Conservation (phyloP, 2,113 vertebrate genomes). For the Corythoichthys haematopterus region DNA sequence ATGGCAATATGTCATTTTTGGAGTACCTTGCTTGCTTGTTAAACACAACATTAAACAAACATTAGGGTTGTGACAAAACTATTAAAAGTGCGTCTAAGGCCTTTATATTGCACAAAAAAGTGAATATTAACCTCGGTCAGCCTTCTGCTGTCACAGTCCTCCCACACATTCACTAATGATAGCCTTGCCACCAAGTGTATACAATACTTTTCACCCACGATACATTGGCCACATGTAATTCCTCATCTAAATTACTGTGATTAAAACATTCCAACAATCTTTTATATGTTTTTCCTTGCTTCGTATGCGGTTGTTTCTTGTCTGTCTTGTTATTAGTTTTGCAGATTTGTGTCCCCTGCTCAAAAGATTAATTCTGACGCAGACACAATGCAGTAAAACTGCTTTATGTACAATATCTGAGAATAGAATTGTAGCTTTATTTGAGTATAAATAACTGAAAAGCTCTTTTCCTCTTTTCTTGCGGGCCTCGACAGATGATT, state of each 20-base stretch:
- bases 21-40: constrained; percentile 44
- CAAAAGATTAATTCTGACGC: constrained; percentile 24
- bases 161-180: constrained; percentile 62
- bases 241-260: constrained; percentile 66
- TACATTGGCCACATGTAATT: constrained; percentile 61
- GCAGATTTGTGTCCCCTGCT: neutral
- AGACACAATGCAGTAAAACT: constrained; percentile 7
- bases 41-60: constrained; percentile 41
- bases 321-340: constrained; percentile 16
- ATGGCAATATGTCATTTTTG: constrained; percentile 53
- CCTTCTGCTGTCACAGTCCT: constrained; percentile 36
- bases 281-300: constrained; percentile 51
- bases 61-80: constrained; percentile 12
- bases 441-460: constrained; percentile 11
- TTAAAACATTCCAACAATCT: constrained; percentile 66
- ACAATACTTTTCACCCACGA: constrained; percentile 55
- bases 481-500: constrained; percentile 38
- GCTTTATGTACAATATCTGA: neutral
- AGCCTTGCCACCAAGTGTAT: constrained; percentile 41
- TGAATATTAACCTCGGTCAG: constrained; percentile 61
- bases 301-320: constrained; percentile 37
- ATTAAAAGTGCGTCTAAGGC: constrained; percentile 44
- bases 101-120: constrained; percentile 46
- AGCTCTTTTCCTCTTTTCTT: constrained; percentile 17
- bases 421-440: constrained; percentile 8